Conservation (phyloP, 1,140 invertebrate species). For the Forficula auricularia region DNA sequence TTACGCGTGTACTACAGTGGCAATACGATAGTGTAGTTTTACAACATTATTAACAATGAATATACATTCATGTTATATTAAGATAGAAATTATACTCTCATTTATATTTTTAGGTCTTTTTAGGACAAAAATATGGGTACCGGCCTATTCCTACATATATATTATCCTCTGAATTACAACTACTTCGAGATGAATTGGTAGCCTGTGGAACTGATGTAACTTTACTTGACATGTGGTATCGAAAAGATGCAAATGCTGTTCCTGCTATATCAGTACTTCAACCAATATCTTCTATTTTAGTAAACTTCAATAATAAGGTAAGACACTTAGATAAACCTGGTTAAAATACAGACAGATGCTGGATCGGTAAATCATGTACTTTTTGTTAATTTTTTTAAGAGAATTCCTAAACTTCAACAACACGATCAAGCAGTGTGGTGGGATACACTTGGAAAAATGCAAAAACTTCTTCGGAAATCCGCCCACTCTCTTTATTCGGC, state of each 20-base stretch:
- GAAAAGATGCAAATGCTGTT: slow-evolving; percentile 89
- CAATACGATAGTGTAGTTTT: too few species aligned
- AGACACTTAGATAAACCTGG: too few species aligned
- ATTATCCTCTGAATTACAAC: slow-evolving; percentile 72
- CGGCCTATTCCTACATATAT: slow-evolving; percentile 92
- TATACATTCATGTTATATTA: too few species aligned
- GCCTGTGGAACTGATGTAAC: slow-evolving; percentile 63
- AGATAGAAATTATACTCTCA: too few species aligned
- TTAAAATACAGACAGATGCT: neutral
- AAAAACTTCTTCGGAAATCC: slow-evolving; percentile 83
- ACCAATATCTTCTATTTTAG: slow-evolving; percentile 88
- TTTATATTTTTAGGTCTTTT: slow-evolving; percentile 55
- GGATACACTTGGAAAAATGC: slow-evolving; percentile 89
- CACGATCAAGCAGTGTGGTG: slow-evolving; percentile 94
- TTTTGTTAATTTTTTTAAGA: slow-evolving; percentile 30
- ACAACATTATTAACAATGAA: too few species aligned
- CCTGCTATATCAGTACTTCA: slow-evolving; percentile 83
- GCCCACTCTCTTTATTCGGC: slow-evolving; percentile 64
- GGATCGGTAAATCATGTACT: too few species aligned
- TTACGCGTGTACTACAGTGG: too few species aligned
- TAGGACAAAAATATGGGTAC: slow-evolving; percentile 97
- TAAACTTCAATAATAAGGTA: slow-evolving; percentile 98
- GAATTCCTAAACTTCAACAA: slow-evolving; percentile 85
- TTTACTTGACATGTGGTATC: slow-evolving; percentile 86
- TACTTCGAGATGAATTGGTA: slow-evolving; percentile 67